Evolutionary conservation across 2,113 vertebrate species (phyloP), one percentile per base, ranked within the genome.

Genomic region (Abramis brama): DNA sequence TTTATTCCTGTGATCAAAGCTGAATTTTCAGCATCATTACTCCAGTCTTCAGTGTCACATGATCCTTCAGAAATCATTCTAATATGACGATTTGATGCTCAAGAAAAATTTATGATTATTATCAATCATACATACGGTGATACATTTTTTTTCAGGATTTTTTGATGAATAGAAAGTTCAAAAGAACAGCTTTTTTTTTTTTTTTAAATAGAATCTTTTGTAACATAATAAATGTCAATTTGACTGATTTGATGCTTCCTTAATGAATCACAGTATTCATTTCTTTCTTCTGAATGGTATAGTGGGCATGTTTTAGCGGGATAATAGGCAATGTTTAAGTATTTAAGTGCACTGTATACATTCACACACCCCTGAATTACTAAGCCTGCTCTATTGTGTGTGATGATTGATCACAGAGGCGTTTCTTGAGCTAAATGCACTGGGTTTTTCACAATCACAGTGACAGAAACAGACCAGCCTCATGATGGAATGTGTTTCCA

Each of bases 381-480:
- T 43, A n/a, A 43, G 21, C 70, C 36, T 13, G 36, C 12, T 73
- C 70, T 73, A 43, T 73, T 73, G 70, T 43, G 43, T 43, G 2
- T 10, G 68, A 43, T 73, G 21, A 73, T 73, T 11, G 12, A 73
- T 73, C 70, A n/a, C 70, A 73, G 12, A 73, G 70, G 70, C 70
- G 10, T 73, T 57, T 43, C 33, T 33, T 33, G 33, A 21, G 12
- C 36, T 52, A 33, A 77, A 55, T 30, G 47, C 47, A 77, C 25
- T 30, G 4, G 8, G 15, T 27, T 55, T 77, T 77, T 21, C 25
- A 77, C 74, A 55, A 33, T 76, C 43, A 76, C 0, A 30, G 75
- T 52, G 75, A 77, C 47, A 77, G 47, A 19, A 55, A 33, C n/a
- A 30, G 75, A 77, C 50, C 76, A 78, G 27, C 76, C 76, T 59